Percentiles rank a stretch among this genome's conserved stretches.
Conservation (phyloP, 2,888 invertebrate genomes). For the Hypolimnas misippus region DNA sequence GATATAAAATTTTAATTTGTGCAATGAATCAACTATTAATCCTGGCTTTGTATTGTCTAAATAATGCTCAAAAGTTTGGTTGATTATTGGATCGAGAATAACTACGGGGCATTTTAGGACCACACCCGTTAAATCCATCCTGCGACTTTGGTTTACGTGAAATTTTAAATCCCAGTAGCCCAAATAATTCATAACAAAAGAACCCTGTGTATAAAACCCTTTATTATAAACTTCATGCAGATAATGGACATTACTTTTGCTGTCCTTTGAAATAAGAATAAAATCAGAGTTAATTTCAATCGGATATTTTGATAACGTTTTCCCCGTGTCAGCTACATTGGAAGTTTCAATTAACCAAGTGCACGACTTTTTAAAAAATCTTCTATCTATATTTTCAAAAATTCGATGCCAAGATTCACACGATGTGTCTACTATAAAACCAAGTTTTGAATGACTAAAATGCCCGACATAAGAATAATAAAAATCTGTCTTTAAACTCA, state of each 20-base stretch:
- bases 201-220: conserved; percentile 80
- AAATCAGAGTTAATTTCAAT: conserved; percentile 78
- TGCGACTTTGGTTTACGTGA: conserved; percentile 63
- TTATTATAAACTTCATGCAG: conserved; percentile 83
- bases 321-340: conserved; percentile 49
- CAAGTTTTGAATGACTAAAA: conserved; percentile 51
- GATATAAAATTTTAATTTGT: conserved; percentile 85
- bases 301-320: conserved; percentile 59
- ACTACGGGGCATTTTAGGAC: conserved; percentile 82
- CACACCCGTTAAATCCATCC: conserved; percentile 80
- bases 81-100: conserved; percentile 60
- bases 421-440: conserved; percentile 58
- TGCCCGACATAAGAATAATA: conserved; percentile 40
- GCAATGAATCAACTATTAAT: conserved; percentile 84
- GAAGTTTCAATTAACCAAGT: conserved; percentile 68
- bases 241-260: conserved; percentile 45
- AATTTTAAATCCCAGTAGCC: conserved; percentile 74
- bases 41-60: conserved; percentile 75
- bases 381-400: conserved; percentile 48
- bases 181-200: conserved; percentile 69
- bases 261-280: conserved; percentile 54
- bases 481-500: conserved; percentile 37
- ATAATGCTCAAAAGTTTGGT: conserved; percentile 78
- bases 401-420: conserved; percentile 59
- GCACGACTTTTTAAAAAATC: conserved; percentile 52